Evolutionary conservation across 2,888 invertebrate genomes (phyloP).

Genomic region (Epirrita christyi): DNA sequence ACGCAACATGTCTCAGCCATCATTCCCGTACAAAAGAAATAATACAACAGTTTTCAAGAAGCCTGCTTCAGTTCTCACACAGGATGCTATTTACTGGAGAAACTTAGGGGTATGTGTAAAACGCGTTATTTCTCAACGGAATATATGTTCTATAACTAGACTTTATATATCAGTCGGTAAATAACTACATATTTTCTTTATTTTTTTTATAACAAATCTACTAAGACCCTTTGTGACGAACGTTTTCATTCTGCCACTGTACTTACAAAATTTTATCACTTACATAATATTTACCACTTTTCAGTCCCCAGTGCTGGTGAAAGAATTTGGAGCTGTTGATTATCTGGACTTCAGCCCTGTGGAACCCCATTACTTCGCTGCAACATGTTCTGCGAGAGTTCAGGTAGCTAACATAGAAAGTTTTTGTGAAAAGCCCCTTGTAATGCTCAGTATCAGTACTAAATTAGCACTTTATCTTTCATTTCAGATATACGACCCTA

Average conservation of each 20-base stretch:
- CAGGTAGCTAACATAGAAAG: conserved; percentile 66
- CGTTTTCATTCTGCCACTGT: no score
- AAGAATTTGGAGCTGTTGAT: conserved; percentile 97
- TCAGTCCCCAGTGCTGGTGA: conserved; percentile 92
- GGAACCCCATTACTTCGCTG: conserved; percentile 95
- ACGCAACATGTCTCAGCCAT: conserved; percentile 67
- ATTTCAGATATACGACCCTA: conserved; percentile 91
- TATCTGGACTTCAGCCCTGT: conserved; percentile 95
- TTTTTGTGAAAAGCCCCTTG: neutral
- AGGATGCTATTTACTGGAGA: conserved; percentile 95
- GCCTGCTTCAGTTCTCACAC: conserved; percentile 87
- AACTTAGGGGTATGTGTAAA: conserved; percentile 89
- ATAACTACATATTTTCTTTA: no score
- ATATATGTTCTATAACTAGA: neutral
- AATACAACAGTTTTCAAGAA: conserved; percentile 88
- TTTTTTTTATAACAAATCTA: no score
- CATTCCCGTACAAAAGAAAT: conserved; percentile 88
- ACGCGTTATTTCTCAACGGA: neutral
- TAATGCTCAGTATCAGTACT: neutral
- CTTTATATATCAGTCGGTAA: neutral
- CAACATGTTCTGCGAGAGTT: conserved; percentile 95
- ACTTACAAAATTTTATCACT: neutral
- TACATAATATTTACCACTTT: conserved; percentile 37
- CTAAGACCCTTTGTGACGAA: no score
- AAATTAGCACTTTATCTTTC: neutral